Percentiles rank a stretch among this genome's conserved stretches.
phyloP scores from a whole-genome alignment of 2,888 invertebrate genomes.

The Itoplectis maculator region DNA sequence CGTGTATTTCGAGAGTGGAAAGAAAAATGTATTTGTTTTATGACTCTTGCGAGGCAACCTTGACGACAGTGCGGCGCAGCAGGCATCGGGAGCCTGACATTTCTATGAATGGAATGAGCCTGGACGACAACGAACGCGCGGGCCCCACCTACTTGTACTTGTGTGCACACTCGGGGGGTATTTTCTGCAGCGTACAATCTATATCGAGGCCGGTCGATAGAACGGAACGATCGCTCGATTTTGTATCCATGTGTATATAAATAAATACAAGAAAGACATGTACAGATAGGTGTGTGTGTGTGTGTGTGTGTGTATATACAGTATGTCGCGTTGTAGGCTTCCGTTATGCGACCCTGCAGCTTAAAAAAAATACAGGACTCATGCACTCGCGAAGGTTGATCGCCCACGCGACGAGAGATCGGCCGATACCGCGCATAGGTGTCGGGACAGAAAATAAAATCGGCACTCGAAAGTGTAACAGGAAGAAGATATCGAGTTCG shows the following conservation, averaged over 20 bases:
- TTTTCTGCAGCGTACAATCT: conserved; percentile 44
- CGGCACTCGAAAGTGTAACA: conserved; percentile 4
- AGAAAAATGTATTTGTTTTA: background rate
- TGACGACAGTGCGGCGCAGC: background rate
- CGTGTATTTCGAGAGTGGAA: background rate
- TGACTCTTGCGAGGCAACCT: background rate
- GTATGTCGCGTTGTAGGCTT: background rate
- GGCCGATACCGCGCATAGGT: background rate
- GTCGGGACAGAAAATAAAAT: background rate
- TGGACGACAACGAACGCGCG: conserved; percentile 23
- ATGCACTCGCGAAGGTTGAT: conserved; percentile 52
- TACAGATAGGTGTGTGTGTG: too few species aligned
- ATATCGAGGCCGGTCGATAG: conserved; percentile 54
- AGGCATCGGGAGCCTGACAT: conserved; percentile 42
- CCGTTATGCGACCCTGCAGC: conserved; percentile 65
- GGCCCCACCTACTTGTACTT: conserved; percentile 37
- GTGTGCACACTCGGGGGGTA: conserved; percentile 32
- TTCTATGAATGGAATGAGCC: conserved; percentile 54
- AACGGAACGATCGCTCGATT: conserved; percentile 51
- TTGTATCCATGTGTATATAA: too few species aligned
- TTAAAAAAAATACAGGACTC: conserved; percentile 33
- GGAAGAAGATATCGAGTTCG: conserved; percentile 2
- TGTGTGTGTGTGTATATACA: conserved; percentile 8
- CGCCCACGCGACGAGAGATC: conserved; percentile 55
- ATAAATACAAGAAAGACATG: too few species aligned